Percentiles rank a stretch among this genome's conserved stretches.
These are phyloP conservation scores for Anthoptus insignis DNA, from an alignment of 2,888 invertebrate species.

Conservation along the genomic window DNA sequence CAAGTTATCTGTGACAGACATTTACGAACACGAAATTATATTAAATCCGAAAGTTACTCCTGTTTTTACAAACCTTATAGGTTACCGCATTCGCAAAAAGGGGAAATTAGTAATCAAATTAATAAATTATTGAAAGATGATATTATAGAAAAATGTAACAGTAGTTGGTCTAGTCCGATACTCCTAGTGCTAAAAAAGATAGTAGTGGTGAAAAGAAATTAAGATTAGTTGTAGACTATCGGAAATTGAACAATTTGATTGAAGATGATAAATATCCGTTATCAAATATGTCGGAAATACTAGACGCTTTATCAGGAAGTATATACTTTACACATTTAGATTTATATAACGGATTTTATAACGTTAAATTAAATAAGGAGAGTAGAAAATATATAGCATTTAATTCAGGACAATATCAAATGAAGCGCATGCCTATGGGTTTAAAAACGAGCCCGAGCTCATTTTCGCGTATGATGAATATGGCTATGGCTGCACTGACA, in stretches of 20 bases:
- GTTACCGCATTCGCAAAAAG: conserved; percentile 28
- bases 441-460: conserved; percentile 34
- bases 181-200: conserved; percentile 27
- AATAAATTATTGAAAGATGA: conserved; percentile 17
- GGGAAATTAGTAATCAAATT: conserved; percentile 21
- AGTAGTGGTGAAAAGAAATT: conserved; percentile 12
- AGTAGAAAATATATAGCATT: conserved; percentile 20
- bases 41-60: conserved; percentile 28
- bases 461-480: conserved; percentile 30
- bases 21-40: conserved; percentile 30
- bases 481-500: conserved; percentile 37
- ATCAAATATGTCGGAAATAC: conserved; percentile 15
- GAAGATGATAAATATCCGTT: conserved; percentile 29
- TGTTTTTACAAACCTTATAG: conserved; percentile 31
- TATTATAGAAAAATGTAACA: conserved; percentile 22
- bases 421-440: conserved; percentile 36
- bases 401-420: conserved; percentile 13
- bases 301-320: conserved; percentile 14
- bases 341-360: conserved; percentile 11
- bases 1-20: conserved; percentile 16
- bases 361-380: neutral
- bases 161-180: conserved; percentile 30
- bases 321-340: conserved; percentile 16
- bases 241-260: conserved; percentile 20
- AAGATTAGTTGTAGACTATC: conserved; percentile 27